These are phyloP conservation scores for Saimiri boliviensis DNA, from an alignment of 2,113 vertebrate genomes.

Conservation along the genomic window DNA sequence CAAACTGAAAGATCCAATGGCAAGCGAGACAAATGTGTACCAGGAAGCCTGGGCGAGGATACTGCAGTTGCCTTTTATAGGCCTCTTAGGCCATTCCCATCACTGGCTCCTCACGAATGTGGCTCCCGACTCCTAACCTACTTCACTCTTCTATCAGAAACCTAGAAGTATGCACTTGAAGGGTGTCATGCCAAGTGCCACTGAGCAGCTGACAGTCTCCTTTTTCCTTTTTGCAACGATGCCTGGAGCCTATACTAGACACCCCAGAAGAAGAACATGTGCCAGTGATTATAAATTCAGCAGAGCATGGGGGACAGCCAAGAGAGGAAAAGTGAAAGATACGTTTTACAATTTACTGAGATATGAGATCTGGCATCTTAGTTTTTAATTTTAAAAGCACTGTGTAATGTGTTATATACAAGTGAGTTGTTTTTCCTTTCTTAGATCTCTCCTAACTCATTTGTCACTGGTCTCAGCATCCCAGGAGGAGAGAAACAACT, in stretches of 20 bases:
- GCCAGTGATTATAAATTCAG: not conserved
- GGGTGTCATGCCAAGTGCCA: not conserved
- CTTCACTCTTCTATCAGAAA: not conserved
- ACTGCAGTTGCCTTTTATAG: rapidly evolving
- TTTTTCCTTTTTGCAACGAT: not conserved
- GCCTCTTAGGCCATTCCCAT: not conserved
- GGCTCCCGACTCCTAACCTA: not conserved
- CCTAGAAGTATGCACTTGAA: not conserved
- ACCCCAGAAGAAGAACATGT: not conserved
- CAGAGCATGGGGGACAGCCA: not conserved
- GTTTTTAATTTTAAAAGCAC: slow-evolving; percentile 54
- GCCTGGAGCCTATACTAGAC: not conserved
- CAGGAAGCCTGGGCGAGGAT: not conserved
- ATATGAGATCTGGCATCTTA: not conserved
- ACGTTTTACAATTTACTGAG: not conserved
- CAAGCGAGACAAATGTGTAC: not conserved
- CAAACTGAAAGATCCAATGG: not conserved
- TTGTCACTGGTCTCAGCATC: not conserved
- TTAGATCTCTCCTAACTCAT: slow-evolving; percentile 34
- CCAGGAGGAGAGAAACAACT: slow-evolving; percentile 29
- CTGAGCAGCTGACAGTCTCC: not conserved
- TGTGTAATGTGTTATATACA: not conserved
- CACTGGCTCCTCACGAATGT: not conserved
- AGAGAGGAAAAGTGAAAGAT: not conserved
- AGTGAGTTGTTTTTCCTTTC: slow-evolving; percentile 26